Evolutionary conservation across 1,140 invertebrate genomes (phyloP).

Genomic region (Homarus americanus): DNA sequence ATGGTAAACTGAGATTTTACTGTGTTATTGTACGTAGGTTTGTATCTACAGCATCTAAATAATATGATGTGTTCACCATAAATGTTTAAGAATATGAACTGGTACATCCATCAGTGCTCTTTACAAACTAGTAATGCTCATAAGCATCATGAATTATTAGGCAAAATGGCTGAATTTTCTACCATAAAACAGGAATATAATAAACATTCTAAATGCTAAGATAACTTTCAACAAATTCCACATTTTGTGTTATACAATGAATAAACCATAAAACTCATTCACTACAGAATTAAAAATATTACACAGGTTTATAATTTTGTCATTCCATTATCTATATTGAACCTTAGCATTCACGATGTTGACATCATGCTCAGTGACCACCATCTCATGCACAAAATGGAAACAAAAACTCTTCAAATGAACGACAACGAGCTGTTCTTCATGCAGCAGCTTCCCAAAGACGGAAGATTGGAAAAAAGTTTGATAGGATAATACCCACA

Average conservation of each 20-base stretch:
- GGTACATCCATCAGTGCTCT: neutral
- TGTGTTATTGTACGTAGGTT: too few species aligned
- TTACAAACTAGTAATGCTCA: neutral
- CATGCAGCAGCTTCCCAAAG: conserved; percentile 14
- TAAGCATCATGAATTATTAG: neutral
- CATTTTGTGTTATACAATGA: neutral
- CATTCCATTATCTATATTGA: neutral
- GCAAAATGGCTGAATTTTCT: neutral
- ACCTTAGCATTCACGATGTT: neutral
- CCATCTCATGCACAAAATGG: neutral
- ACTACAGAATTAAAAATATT: too few species aligned
- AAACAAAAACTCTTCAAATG: neutral
- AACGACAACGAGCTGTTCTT: neutral
- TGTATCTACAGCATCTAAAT: too few species aligned
- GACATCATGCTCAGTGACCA: neutral
- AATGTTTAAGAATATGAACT: neutral
- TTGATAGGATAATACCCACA: neutral
- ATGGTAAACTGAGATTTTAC: too few species aligned
- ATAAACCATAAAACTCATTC: neutral
- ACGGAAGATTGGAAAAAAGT: neutral
- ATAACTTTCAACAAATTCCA: neutral
- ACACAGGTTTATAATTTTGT: too few species aligned
- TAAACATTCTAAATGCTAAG: neutral
- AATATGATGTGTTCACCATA: too few species aligned
- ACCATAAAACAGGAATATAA: neutral